Percentiles rank a stretch among this genome's conserved stretches.
Evolutionary conservation across 2,113 vertebrate genomes (phyloP).

Genomic region (Puntigrus tetrazona): DNA sequence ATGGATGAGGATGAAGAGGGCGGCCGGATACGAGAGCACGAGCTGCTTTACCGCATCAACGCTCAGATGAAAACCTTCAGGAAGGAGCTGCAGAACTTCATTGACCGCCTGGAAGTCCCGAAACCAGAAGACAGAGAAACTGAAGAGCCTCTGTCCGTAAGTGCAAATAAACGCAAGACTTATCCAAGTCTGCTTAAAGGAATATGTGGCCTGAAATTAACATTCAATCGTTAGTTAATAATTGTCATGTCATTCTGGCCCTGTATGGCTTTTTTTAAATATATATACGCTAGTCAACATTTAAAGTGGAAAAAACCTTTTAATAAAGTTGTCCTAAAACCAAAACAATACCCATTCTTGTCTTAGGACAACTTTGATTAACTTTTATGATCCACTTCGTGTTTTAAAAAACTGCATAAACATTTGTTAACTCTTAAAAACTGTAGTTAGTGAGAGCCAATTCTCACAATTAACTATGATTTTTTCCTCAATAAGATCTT

Average conservation of each 20-base stretch:
- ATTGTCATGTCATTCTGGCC: background rate
- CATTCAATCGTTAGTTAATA: background rate
- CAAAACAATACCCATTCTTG: no score
- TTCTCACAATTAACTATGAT: no score
- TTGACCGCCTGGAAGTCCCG: conserved; percentile 95
- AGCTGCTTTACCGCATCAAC: conserved; percentile 95
- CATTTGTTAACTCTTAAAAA: background rate
- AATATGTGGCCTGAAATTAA: background rate
- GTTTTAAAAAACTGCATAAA: background rate
- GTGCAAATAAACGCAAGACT: conserved; percentile 53
- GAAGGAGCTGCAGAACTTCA: conserved; percentile 96
- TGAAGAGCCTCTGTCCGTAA: conserved; percentile 98
- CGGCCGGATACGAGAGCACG: conserved; percentile 93
- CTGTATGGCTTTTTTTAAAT: no score
- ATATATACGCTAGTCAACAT: no score
- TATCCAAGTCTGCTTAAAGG: background rate
- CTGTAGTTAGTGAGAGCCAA: no score
- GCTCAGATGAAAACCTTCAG: conserved; percentile 98
- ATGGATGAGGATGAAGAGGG: conserved; percentile 95
- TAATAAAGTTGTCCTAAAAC: no score
- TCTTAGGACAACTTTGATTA: no score
- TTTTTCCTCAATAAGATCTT: no score
- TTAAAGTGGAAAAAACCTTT: no score
- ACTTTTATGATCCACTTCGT: no score
- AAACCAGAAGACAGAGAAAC: conserved; percentile 86